Conservation (phyloP, 2,888 invertebrate genomes). For the Acrobasis repandana region DNA sequence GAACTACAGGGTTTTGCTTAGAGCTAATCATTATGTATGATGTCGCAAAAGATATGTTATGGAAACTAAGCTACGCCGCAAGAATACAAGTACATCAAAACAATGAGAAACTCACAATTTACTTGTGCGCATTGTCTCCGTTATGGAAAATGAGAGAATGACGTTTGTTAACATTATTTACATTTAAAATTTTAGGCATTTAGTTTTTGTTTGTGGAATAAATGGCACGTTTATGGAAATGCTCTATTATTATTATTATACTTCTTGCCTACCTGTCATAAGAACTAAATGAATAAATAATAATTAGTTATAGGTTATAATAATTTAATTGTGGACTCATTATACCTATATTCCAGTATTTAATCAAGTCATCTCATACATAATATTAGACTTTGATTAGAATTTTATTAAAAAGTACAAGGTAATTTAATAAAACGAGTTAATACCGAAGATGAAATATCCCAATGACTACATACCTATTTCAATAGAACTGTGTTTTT, state of each 20-base stretch:
- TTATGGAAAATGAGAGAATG: constrained; percentile 12
- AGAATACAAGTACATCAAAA: constrained; percentile 54
- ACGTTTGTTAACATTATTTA: constrained; percentile 1
- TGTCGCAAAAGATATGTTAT: constrained; percentile 55
- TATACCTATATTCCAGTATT: no score
- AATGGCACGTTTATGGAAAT: not conserved
- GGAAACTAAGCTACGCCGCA: constrained; percentile 50
- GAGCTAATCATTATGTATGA: constrained; percentile 32
- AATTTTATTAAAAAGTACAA: no score
- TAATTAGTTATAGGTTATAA: no score
- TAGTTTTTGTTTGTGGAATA: not conserved
- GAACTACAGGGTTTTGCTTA: constrained; percentile 7
- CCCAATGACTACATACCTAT: no score
- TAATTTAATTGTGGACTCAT: no score
- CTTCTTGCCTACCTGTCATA: not conserved
- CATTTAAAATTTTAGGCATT: not conserved
- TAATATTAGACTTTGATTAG: no score
- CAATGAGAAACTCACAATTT: constrained; percentile 21
- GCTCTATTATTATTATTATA: not conserved
- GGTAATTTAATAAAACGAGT: no score
- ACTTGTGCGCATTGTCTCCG: constrained; percentile 9
- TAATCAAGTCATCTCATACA: no score
- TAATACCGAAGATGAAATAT: no score
- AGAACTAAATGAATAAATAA: no score
- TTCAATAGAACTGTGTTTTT: no score